These are phyloP conservation scores for Ammodramus savannarum DNA, from an alignment of 2,113 vertebrate genomes.

Conservation along the genomic window DNA sequence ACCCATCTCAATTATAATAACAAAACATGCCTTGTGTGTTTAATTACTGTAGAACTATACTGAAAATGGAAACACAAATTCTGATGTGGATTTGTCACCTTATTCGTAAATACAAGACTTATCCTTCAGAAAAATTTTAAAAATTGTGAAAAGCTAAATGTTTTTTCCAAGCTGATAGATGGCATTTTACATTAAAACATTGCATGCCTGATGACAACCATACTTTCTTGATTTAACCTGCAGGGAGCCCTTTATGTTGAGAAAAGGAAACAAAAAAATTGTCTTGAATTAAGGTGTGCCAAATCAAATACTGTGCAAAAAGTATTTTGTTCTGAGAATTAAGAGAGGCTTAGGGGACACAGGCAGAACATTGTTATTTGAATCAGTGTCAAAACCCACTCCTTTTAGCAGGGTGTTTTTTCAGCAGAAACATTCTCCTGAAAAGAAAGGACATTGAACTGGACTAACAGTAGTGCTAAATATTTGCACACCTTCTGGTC, in stretches of 20 bases:
- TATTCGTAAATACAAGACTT: neutral
- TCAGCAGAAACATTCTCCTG: neutral
- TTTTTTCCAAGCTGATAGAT: neutral
- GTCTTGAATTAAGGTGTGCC: neutral
- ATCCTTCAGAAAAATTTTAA: neutral
- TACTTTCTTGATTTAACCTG: neutral
- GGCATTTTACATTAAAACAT: neutral
- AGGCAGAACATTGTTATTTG: neutral
- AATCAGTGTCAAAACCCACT: neutral
- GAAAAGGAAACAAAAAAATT: accelerated
- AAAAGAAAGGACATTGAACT: neutral
- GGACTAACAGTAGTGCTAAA: neutral
- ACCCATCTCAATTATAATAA: neutral
- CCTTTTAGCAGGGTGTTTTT: neutral
- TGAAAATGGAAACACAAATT: neutral
- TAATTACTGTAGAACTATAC: neutral
- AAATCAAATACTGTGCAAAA: neutral
- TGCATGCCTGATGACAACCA: neutral
- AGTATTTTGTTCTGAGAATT: neutral
- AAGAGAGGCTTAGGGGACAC: neutral
- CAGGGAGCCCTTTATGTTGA: neutral
- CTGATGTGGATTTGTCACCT: neutral
- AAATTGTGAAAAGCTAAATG: neutral
- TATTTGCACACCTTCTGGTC: neutral
- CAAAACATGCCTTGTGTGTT: neutral